Base-by-base conservation (phyloP, 2,113 vertebrate genomes). In the Chamaea fasciata region DNA sequence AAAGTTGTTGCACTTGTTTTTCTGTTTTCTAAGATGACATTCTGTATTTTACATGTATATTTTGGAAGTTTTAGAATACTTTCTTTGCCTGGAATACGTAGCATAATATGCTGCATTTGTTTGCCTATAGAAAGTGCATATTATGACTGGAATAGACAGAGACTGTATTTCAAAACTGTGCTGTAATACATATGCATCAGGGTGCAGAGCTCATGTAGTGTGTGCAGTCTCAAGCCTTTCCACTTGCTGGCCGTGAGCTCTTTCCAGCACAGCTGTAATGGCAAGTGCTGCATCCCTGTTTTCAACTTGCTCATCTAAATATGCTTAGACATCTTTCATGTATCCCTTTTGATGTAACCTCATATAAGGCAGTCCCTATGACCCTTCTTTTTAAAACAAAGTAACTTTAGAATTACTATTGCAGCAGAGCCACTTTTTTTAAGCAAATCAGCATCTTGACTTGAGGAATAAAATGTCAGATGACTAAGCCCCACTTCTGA, bases 31-130 rank as follows among this genome's bases (percentile, higher is more conserved):
- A 30, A 33, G 46, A 17, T 71, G 7, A 5, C 6, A 41, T 44
- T 79, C 20, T 13, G 30, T 85, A 37, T 33, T 64, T 28, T 47
- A 24, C 0, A 0, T 26, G 11, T 55, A 50, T 1, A 7, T 21
- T 63, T 69, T 35, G 12, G 21, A 28, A 27, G 22, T 33, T 92
- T 20, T 52, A 56, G 17, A 33, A 76, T 41, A 37, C 4, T 73
- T 73, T 82, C 26, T 75, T 23, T 74, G 7, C 15, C 17, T 79
- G 24, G 15, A 63, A 44, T 71, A 28, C 11, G 10, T 59, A 75
- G 21, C 7, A 3, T 24, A 68, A 7, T 16, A 35, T 65, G 19
- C 31, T 83, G 15, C 3, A 1, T 35, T 13, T 9, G 1, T 82
- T 84, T 87, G 11, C 28, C 5, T 74, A 27, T n/a, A 57, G 28